phyloP scores from a whole-genome alignment of 2,113 vertebrate species.

The Coregonus clupeaformis region DNA sequence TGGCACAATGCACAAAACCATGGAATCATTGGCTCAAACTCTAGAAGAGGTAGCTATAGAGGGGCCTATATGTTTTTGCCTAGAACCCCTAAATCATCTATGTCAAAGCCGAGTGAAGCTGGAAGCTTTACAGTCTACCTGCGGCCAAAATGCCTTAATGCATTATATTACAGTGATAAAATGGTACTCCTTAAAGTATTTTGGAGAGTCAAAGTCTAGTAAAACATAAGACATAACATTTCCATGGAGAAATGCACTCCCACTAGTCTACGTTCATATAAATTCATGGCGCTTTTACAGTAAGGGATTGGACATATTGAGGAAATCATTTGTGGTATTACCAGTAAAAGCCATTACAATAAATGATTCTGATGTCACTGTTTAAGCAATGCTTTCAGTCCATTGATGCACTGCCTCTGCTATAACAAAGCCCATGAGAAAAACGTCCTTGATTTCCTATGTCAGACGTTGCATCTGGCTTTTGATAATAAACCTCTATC shows the following conservation, averaged over 20 bases:
- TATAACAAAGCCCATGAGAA: neutral
- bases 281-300: slow-evolving; percentile 62
- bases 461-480: slow-evolving; percentile 7
- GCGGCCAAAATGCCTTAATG: slow-evolving; percentile 34
- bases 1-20: too few relatives aligned
- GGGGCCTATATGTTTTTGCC: neutral
- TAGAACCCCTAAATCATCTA: slow-evolving; percentile 35
- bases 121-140: slow-evolving; percentile 31
- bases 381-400: slow-evolving; percentile 42
- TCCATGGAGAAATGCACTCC: slow-evolving; percentile 49
- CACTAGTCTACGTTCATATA: neutral
- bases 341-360: slow-evolving; percentile 58
- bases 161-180: slow-evolving; percentile 57
- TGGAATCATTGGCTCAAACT: neutral
- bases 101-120: slow-evolving; percentile 39
- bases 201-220: slow-evolving; percentile 44
- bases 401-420: slow-evolving; percentile 22
- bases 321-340: slow-evolving; percentile 48
- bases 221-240: slow-evolving; percentile 62
- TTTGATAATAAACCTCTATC: slow-evolving; percentile 19
- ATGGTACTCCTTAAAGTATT: slow-evolving; percentile 52
- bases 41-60: neutral
- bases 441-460: neutral
- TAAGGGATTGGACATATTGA: slow-evolving; percentile 52
- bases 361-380: slow-evolving; percentile 57